Evolutionary conservation across 1,140 invertebrate species (phyloP), one percentile per base, ranked within the genome.

Genomic region (Goniozus legneri): DNA sequence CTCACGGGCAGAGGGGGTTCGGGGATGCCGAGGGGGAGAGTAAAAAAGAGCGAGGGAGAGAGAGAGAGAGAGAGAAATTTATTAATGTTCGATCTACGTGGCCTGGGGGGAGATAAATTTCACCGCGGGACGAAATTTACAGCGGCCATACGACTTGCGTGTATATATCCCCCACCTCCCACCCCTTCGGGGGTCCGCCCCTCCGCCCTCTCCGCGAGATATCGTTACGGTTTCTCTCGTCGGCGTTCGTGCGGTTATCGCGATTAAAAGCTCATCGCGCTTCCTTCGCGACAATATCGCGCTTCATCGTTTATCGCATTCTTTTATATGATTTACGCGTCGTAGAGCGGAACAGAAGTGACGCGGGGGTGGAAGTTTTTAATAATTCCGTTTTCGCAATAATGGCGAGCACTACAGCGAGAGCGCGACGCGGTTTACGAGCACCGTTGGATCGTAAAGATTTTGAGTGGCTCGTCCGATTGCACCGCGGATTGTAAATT

Each of bases 11-110:
- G n/a, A n/a, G n/a, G n/a, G n/a, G n/a, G n/a, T n/a, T n/a, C n/a
- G n/a, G n/a, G n/a, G n/a, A n/a, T n/a, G n/a, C n/a, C n/a, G n/a
- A n/a, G n/a, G n/a, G n/a, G n/a, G n/a, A n/a, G n/a, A n/a, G n/a
- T n/a, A n/a, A n/a, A n/a, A n/a, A n/a, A n/a, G n/a, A n/a, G n/a
- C n/a, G n/a, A n/a, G n/a, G n/a, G n/a, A n/a, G n/a, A n/a, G n/a
- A n/a, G n/a, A n/a, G n/a, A n/a, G n/a, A n/a, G n/a, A n/a, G 4
- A 27, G 55, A 40, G 40, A 58, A 56, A 58, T 58, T 58, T 54
- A 56, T 58, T 52, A 56, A 56, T 38, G 54, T 44, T 37, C 49
- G 49, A 56, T 58, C 44, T 40, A 56, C 44, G 22, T 44, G 30
- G 31, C 38, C 18, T 15, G 46, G 37, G n/a, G n/a, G 41, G 37